Evolutionary conservation across 2,888 invertebrate species (phyloP).

Genomic region (Xestoiulus laeticollis): DNA sequence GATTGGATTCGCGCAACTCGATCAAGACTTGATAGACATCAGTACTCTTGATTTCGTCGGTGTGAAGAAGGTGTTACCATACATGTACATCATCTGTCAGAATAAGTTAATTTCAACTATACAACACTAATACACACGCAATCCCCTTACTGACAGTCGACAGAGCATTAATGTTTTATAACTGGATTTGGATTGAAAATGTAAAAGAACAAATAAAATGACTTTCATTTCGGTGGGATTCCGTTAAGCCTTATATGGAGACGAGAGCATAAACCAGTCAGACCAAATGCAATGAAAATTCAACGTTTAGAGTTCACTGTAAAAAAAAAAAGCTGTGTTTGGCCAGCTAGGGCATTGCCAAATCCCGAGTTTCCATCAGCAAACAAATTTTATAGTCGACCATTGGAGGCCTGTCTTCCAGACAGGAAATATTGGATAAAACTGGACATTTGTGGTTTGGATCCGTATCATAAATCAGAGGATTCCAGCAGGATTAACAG

Average conservation of each 20-base stretch:
- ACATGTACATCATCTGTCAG: too few species aligned
- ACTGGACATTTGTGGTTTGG: conserved; percentile 33
- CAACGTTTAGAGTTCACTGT: background rate
- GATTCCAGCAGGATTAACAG: background rate
- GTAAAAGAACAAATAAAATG: too few species aligned
- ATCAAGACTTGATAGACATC: too few species aligned
- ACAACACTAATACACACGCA: too few species aligned
- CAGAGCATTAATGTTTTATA: background rate
- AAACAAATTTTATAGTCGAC: conserved; percentile 2
- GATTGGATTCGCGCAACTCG: too few species aligned
- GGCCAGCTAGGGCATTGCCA: background rate
- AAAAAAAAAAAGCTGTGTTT: background rate
- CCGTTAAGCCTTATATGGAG: background rate
- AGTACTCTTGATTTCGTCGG: too few species aligned
- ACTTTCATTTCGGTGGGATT: background rate
- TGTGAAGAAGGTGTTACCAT: too few species aligned
- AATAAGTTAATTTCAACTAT: too few species aligned
- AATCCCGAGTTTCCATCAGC: conserved; percentile 14
- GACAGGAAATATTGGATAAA: conserved; percentile 27
- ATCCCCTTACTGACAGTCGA: too few species aligned
- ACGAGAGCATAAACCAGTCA: background rate
- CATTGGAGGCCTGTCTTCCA: background rate
- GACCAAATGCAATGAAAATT: background rate
- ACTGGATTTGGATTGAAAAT: too few species aligned
- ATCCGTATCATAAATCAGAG: conserved; percentile 1